Evolutionary conservation across 2,888 invertebrate species (phyloP), one percentile per base, ranked within the genome.

Genomic region (Drosophila setosimentum): DNA sequence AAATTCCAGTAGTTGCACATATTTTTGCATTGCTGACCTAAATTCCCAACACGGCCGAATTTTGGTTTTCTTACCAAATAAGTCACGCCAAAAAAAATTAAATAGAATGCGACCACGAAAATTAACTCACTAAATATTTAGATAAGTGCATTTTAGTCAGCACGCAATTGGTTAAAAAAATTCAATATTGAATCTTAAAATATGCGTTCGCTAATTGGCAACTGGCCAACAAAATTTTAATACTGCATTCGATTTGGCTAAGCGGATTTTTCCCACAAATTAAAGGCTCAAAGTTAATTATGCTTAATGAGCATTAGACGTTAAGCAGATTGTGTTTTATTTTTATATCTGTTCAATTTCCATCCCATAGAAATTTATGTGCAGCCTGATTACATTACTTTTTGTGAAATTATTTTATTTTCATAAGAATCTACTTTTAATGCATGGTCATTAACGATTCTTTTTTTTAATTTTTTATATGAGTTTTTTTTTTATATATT

Each of bases 1-100:
- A 91, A 89, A 89, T 89, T 90, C 87, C 90, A 77, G 72, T 53
- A 80, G 78, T 89, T 73, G 72, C 68, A 63, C 78, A 72, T 76
- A 66, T 62, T 78, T 81, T 70, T 66, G 51, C 67, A 64, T 58
- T 32, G 40, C 45, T 86, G 83, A 86, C 87, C 87, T 81, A 73
- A 80, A 80, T 88, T 66, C 30, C 21, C 42, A 18, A 3, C 13
- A 54, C 54, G 37, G 70, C 29, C 58, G 63, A 76, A 75, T 68
- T 60, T 53, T 64, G 40, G 30, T 54, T 70, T 57, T 54, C 33
- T 29, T 63, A 68, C 78, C 73, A 72, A 84, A 89, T 87, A 68
- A 71, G 85, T 82, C 59, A 73, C 71, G 42, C 61, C 29, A 37
- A 73, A 60, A 63, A 53, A 53, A n/a, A n/a, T n/a, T n/a, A n/a